These are phyloP conservation scores for Nomia melanderi DNA, from an alignment of 1,140 invertebrate genomes.

Conservation along the genomic window DNA sequence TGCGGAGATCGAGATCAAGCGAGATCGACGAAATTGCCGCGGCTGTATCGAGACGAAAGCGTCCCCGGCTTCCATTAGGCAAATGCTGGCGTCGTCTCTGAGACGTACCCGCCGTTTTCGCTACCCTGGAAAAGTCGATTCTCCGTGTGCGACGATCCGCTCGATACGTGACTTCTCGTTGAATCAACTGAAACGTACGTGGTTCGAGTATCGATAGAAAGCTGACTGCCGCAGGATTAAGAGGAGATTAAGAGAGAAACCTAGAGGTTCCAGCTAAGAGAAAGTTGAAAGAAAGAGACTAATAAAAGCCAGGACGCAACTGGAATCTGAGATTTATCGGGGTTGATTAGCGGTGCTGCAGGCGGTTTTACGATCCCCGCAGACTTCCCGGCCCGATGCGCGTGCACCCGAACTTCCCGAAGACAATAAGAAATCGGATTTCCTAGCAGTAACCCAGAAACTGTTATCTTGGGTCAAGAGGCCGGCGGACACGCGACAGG, in stretches of 20 bases:
- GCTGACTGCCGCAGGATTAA: background rate
- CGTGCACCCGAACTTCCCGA: background rate
- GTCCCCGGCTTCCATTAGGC: conserved; percentile 7
- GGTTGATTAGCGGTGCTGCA: background rate
- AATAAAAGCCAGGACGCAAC: background rate
- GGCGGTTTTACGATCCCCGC: background rate
- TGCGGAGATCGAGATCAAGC: background rate
- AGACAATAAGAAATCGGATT: conserved; percentile 35
- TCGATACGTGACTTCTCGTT: conserved; percentile 19
- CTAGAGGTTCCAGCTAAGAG: too few relatives aligned
- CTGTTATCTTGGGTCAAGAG: background rate
- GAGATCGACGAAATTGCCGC: too few relatives aligned
- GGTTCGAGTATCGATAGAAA: conserved; percentile 4
- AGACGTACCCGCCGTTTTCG: background rate
- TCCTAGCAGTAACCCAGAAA: background rate
- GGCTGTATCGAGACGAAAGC: background rate
- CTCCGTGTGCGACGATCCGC: conserved; percentile 1
- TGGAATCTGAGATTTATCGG: background rate
- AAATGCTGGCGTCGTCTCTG: conserved; percentile 8
- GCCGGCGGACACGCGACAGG: background rate
- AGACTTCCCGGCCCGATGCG: background rate
- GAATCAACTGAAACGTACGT: conserved; percentile 38
- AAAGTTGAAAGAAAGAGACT: too few relatives aligned
- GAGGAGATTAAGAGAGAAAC: too few relatives aligned
- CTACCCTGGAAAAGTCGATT: background rate